Base-by-base conservation (phyloP, 2,797 vertebrate species). In the Tarsius wallacei region DNA sequence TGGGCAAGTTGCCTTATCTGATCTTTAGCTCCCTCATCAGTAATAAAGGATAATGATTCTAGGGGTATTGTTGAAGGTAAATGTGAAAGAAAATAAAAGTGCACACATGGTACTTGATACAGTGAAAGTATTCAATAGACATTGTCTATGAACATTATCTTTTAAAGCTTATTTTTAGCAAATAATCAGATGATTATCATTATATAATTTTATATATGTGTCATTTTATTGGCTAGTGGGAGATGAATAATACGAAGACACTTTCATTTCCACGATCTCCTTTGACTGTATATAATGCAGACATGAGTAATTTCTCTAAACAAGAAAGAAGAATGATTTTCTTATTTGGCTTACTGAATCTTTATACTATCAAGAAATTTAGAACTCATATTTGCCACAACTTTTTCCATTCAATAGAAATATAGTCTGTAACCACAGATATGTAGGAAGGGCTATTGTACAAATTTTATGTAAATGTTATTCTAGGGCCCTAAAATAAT, bases 121-220 rank as follows among this genome's bases (percentile, higher is more conserved):
- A 59, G 36, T 87, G 90, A 63, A 85, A 31, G 0, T 10, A 17
- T 26, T 87, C 19, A 42, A 49, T 64, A 28, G 28, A 61, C 68
- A 4, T 87, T 66, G 74, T 19, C 33, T 74, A 14, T 71, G 16
- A 51, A 31, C 42, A 66, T 74, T 31, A 31, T 59, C 61, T 82
- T 95, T 83, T 61, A 10, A 88, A 61, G 59, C 66, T 87, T 83
- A 53, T 71, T 91, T 82, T 97, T 91, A 94, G 96, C 6, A 87
- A 90, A 73, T 55, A 66, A 74, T 61, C 63, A 76, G 13, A 53
- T 84, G 22, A n/a, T 71, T 89, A 68, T 80, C 59, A n/a, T 57
- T 51, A 74, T n/a, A 22, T 63, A 55, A 78, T 47, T 93, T 85
- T 47, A 31, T 70, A 4, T 51, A 26, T 70, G 14, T 93, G 11